phyloP scores from a whole-genome alignment of 2,888 invertebrate genomes.

The Oligia fasciuncula region DNA sequence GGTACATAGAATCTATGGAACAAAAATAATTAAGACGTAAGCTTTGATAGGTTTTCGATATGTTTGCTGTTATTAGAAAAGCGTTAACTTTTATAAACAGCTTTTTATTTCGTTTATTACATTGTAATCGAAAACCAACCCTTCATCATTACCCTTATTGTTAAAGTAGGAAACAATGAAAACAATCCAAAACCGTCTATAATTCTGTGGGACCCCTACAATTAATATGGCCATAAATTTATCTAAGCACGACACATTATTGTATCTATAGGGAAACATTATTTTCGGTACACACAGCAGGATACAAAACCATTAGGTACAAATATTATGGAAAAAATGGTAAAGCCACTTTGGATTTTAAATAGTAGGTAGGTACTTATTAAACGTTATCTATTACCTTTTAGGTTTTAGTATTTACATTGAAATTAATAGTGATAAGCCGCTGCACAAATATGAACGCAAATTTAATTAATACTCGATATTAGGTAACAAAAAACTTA shows the following conservation, averaged over 20 bases:
- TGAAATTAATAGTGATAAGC: not conserved
- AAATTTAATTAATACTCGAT: conserved; percentile 9
- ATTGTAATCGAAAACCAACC: conserved; percentile 31
- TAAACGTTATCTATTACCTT: not conserved
- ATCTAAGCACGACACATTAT: conserved; percentile 64
- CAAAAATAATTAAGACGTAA: not conserved
- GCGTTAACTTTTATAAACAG: not conserved
- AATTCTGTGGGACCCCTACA: conserved; percentile 74
- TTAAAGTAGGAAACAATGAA: conserved; percentile 68
- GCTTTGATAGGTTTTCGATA: not conserved
- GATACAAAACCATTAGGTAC: conserved; percentile 49
- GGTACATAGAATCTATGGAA: too few species aligned
- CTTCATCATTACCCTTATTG: conserved; percentile 57
- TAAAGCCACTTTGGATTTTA: not conserved
- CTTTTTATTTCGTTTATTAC: not conserved
- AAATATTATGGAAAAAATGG: conserved; percentile 18
- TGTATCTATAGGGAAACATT: conserved; percentile 58
- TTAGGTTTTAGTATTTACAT: not conserved
- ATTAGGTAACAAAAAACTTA: not conserved
- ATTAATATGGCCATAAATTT: conserved; percentile 84
- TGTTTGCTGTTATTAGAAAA: not conserved
- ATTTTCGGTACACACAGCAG: conserved; percentile 60
- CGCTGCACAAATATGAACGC: not conserved
- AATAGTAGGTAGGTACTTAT: not conserved
- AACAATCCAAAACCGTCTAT: conserved; percentile 66